Percentiles rank a stretch among this genome's conserved stretches.
Conservation (phyloP, 37 sponge, comb jelly and placozoan species). For the Chondrosia reniformis region DNA sequence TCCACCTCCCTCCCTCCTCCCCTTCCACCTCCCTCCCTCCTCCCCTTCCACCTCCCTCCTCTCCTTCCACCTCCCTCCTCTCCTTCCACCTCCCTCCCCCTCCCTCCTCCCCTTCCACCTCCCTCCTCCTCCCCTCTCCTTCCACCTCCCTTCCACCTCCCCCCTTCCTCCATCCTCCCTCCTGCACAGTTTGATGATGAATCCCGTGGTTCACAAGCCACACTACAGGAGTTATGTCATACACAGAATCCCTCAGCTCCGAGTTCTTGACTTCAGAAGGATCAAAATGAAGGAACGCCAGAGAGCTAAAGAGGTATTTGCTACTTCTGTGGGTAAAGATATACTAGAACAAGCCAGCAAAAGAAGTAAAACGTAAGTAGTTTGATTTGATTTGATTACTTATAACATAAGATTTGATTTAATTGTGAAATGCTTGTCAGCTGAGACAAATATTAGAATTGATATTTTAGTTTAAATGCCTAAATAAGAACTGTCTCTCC, state of each 20-base stretch:
- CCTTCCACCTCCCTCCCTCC: neutral
- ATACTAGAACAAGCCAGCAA: slow-evolving; percentile 16
- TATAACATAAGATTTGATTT: too few relatives aligned
- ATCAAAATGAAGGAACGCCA: slow-evolving; percentile 81
- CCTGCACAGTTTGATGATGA: slow-evolving; percentile 69
- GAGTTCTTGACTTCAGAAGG: slow-evolving; percentile 86
- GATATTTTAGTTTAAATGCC: too few relatives aligned
- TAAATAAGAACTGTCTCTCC: too few relatives aligned
- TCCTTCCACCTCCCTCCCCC: too few relatives aligned
- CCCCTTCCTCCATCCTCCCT: neutral
- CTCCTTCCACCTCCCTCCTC: neutral
- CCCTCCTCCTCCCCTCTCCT: neutral
- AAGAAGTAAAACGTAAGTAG: slow-evolving; percentile 60
- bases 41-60: neutral
- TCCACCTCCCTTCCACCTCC: too few relatives aligned
- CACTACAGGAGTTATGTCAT: slow-evolving; percentile 84
- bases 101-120: neutral
- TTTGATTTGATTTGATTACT: too few relatives aligned
- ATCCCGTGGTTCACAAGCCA: slow-evolving; percentile 83
- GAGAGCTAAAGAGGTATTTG: slow-evolving; percentile 71
- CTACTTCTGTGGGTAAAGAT: slow-evolving; percentile 46
- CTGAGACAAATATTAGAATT: too few relatives aligned
- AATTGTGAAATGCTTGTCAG: too few relatives aligned
- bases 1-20: neutral
- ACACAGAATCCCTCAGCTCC: slow-evolving; percentile 69